Evolutionary conservation across 2,797 vertebrate species (phyloP), one percentile per base, ranked within the genome.

Genomic region (Knipowitschia caucasica): DNA sequence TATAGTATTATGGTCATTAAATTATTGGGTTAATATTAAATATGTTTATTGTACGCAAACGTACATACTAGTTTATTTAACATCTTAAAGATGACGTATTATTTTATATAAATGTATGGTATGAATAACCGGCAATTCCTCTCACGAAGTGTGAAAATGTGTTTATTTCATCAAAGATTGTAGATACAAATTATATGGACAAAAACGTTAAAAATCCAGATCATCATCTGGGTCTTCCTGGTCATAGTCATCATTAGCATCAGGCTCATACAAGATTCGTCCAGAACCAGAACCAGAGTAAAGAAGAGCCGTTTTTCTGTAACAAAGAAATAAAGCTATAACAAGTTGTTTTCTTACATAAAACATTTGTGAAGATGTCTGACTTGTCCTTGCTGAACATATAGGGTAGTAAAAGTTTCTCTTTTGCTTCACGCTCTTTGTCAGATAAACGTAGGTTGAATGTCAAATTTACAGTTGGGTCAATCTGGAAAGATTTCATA

Each of bases 161-260:
- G 5, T 23, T 14, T 14, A 12, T 14, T 6, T 24, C 23, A 44
- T 26, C 2, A 42, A 40, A 23, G 24, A 4, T 20, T 39, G 21
- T 36, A 39, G 4, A 7, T n/a, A 12, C 6, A 11, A 9, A 21
- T 1, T 5, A 24, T 14, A 14, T 23, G 21, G 24, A 25, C 23
- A 43, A 25, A 24, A 43, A n/a, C 2, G 6, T 3, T 85, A 94
- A 26, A 94, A 84, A 39, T 93, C 90, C 6, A 94, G 88, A 69
- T 94, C 92, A 49, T 94, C 92, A 50, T 94, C 93, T 0, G 93
- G 93, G 53, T 94, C 92, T 46, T 94, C 93, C 8, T 92, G 89
- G 51, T 94, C 93, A 24, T 87, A 85, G 72, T 93, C 91, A 17
- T 93, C 92, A 2, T 79, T 83, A 1, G 87, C 87, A 39, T 93